Conservation (phyloP, 2,888 invertebrate genomes). For the Nomada ferruginata region DNA sequence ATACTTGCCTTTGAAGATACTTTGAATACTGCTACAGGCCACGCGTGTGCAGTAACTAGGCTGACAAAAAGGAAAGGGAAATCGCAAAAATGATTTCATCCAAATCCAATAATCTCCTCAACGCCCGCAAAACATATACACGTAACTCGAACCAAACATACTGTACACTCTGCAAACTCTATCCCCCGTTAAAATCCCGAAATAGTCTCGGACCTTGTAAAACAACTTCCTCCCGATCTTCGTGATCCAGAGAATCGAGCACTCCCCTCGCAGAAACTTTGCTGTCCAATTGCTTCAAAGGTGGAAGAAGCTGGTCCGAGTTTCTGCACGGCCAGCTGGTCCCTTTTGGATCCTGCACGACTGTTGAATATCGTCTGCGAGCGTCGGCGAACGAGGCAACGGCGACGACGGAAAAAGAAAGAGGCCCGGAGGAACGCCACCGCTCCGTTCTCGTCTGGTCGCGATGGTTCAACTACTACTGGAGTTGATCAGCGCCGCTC, state of each 20-base stretch:
- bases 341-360: not conserved
- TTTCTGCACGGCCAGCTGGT: not conserved
- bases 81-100: too few relatives aligned
- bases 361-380: conserved; percentile 11
- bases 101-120: too few relatives aligned
- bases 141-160: not conserved
- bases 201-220: not conserved
- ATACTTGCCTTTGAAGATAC: too few relatives aligned
- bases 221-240: not conserved
- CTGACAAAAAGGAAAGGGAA: too few relatives aligned
- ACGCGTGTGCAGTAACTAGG: too few relatives aligned
- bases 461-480: conserved; percentile 63
- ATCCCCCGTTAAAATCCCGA: not conserved
- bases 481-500: conserved; percentile 44
- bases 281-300: not conserved
- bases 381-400: conserved; percentile 24
- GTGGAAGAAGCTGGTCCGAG: not conserved
- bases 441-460: conserved; percentile 55
- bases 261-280: conserved; percentile 8
- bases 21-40: too few relatives aligned
- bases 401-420: conserved; percentile 31
- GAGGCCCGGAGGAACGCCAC: conserved; percentile 46
- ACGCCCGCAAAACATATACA: too few relatives aligned
- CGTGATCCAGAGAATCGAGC: not conserved
- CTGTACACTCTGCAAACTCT: too few relatives aligned